Base-by-base conservation (phyloP, 2,113 vertebrate genomes). In the Rhodinocichla rosea region DNA sequence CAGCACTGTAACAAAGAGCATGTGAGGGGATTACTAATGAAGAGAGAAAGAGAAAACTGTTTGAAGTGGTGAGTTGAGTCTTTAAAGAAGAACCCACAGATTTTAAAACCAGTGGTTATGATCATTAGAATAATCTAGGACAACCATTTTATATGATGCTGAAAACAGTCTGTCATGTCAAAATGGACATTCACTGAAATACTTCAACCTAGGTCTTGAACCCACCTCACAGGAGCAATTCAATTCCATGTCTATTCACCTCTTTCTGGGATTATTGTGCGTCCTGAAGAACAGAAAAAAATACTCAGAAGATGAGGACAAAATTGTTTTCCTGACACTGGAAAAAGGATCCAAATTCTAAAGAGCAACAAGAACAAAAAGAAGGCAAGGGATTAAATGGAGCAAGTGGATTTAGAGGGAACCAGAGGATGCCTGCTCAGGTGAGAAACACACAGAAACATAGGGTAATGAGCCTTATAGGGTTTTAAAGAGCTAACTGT, bases 1-100 rank as follows among this genome's bases (percentile, higher is more conserved):
- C 81, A 96, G 90, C 91, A 89, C 30, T 83, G 37, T 83, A 81
- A 80, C 71, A 26, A 91, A 76, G 73, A 96, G 65, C 6, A 1
- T 56, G 91, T 94, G 89, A 96, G 89, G 88, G 63, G 88, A 96
- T 95, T 97, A 79, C 60, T 94, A 94, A 96, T 88, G 91, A 94
- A 92, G 56, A 53, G 8, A 87, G 60, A 69, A 78, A 93, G 65
- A 83, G 59, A 75, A 47, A 93, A 60, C 79, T 86, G 37, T 79
- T 71, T 93, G 50, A 95, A 95, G 83, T 53, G 50, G 37, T 71
- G 35, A 44, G 30, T 70, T 44, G 15, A 79, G n/a, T 19, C 24
- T 85, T 70, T 91, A 84, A 89, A 91, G 55, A 90, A 83, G 59
- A 74, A 83, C 2, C 16, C 39, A 80, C 15, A 40, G 56, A 83